phyloP scores from a whole-genome alignment of 1,140 invertebrate species.

The Drosophila bocki region DNA sequence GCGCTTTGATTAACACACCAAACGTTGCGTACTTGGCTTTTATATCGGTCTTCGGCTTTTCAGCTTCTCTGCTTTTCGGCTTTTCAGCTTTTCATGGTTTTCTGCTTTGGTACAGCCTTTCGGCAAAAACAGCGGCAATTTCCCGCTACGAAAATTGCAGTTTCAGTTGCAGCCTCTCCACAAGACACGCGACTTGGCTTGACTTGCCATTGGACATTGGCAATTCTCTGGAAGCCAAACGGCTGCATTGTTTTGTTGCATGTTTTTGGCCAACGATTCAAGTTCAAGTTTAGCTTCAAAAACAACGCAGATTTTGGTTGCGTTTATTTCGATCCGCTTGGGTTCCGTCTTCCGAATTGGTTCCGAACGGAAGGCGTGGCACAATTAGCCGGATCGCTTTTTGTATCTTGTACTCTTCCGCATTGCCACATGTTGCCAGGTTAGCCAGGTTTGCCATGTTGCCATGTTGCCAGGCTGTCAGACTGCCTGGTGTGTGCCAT shows the following conservation, averaged over 20 bases:
- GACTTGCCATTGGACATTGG: too few species aligned
- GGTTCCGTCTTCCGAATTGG: conserved; percentile 74
- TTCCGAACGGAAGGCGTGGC: conserved; percentile 39
- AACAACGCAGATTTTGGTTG: conserved; percentile 3
- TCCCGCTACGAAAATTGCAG: conserved; percentile 58
- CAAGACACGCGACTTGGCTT: conserved; percentile 14
- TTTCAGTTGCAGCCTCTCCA: conserved; percentile 6
- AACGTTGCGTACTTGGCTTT: conserved; percentile 49
- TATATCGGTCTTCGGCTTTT: conserved; percentile 43
- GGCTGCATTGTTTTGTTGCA: conserved; percentile 39
- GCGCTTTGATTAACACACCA: conserved; percentile 73
- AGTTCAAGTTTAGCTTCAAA: conserved; percentile 72
- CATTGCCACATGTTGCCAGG: conserved; percentile 53
- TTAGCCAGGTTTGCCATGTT: not conserved
- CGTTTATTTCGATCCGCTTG: conserved; percentile 25
- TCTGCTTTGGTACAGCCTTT: conserved; percentile 3
- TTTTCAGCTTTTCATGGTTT: conserved; percentile 14
- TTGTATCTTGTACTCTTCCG: conserved; percentile 51
- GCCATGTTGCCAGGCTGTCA: not conserved
- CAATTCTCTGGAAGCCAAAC: conserved; percentile 27
- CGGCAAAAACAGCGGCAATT: conserved; percentile 40
- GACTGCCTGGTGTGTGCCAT: conserved; percentile 13
- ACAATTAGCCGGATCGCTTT: conserved; percentile 55
- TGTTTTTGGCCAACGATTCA: conserved; percentile 55
- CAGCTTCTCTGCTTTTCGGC: conserved; percentile 1